These are phyloP conservation scores for Amyelois transitella DNA, from an alignment of 1,140 invertebrate species.

Conservation along the genomic window DNA sequence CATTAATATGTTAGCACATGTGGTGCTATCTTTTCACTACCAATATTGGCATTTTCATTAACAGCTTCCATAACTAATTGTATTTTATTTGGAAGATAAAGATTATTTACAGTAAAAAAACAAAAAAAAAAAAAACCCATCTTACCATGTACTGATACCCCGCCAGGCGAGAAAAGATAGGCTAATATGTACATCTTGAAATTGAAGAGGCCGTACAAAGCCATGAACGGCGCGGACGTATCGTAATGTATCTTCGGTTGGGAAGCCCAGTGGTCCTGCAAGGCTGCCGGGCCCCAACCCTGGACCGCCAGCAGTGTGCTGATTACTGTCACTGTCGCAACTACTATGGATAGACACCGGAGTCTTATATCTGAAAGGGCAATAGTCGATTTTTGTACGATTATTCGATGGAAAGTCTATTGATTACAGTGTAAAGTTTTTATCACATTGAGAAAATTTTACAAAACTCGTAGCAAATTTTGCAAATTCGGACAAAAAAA, in stretches of 20 bases:
- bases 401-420: no score
- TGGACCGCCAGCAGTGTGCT: conserved; percentile 85
- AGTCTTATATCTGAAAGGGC: conserved; percentile 90
- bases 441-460: no score
- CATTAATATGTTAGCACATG: no score
- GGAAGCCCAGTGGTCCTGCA: conserved; percentile 96
- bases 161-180: conserved; percentile 93
- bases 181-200: conserved; percentile 96
- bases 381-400: no score
- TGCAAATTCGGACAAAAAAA: no score
- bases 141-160: conserved; percentile 87
- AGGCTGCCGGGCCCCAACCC: conserved; percentile 89
- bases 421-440: no score
- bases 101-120: neutral
- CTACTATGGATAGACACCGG: conserved; percentile 91
- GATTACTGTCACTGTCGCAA: conserved; percentile 88
- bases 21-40: no score
- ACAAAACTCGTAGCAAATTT: no score
- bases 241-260: conserved; percentile 89
- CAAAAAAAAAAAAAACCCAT: neutral
- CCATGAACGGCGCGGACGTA: conserved; percentile 95
- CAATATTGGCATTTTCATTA: no score
- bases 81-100: no score
- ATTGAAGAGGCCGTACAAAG: conserved; percentile 95
- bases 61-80: no score